Conservation (phyloP, 2,113 vertebrate genomes). For the human (Homo sapiens) region DNA sequence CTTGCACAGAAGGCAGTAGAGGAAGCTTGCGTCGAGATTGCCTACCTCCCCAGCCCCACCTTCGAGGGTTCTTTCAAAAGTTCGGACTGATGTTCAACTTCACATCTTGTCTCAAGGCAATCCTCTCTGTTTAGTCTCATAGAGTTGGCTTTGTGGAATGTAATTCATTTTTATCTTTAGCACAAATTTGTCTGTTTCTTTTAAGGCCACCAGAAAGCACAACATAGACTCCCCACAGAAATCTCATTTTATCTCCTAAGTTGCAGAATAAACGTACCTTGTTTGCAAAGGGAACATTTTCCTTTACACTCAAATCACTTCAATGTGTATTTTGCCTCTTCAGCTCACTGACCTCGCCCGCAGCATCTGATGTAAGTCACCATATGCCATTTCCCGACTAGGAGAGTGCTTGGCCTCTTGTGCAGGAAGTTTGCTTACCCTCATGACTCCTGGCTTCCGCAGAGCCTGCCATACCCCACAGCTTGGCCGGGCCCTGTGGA, state of each 20-base stretch:
- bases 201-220: not conserved
- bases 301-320: not conserved
- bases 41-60: too few species aligned
- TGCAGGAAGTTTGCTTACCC: not conserved
- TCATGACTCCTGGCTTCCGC: not conserved
- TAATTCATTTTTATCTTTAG: not conserved
- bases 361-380: not conserved
- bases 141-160: not conserved
- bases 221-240: not conserved
- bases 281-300: conserved; percentile 1
- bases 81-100: not conserved
- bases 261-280: not conserved
- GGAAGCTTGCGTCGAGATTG: not conserved
- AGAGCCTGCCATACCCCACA: too few species aligned
- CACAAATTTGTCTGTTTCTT: not conserved
- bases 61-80: not conserved
- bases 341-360: not conserved
- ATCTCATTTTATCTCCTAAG: not conserved
- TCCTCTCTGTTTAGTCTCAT: not conserved
- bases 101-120: not conserved
- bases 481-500: not conserved
- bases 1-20: not conserved
- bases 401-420: not conserved
- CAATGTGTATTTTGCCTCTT: not conserved
- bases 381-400: not conserved